Base-by-base conservation (phyloP, 2,888 invertebrate species). In the Sarcophaga carnaria region DNA sequence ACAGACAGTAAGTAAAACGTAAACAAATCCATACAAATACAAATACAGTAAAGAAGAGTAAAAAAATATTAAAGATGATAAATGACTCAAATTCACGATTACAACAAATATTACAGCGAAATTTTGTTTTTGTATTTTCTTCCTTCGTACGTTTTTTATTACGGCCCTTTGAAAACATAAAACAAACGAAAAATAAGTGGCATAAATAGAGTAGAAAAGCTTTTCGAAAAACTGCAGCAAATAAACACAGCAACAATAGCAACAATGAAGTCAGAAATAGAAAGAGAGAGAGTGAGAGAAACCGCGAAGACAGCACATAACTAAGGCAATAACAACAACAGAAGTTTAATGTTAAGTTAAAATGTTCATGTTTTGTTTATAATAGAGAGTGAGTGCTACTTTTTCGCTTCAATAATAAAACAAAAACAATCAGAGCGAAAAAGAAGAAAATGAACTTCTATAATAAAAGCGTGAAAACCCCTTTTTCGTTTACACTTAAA, bases 311-410 rank as follows among this genome's bases (percentile, higher is more conserved):
- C 37, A 5, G 5, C 37, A 1, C 37, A 37, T 37, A 37, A 37
- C 37, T 37, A 37, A 37, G 37, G 6, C 37, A 37, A 37, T 37
- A 37, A 37, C 37, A 37, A 37, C 5, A 37, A 6, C 37, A 37
- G 6, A 5, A 37, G 6, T 6, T 27, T 27, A 27, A 27, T 27
- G 27, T 45, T 47, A 74, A 63, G 67, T 59, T 63, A 59, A 77
- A 72, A 64, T 75, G 59, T 80, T 84, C 80, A 86, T 82, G 75
- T 82, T 82, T 79, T 71, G 70, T 59, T 71, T 66, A 79, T 86
- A 84, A 84, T 80, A 37, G 37, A 37, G 37, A 37, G 6, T 75
- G 80, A 84, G 81, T 79, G 78, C 72, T 60, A 62, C 60, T 78
- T 77, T 72, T 71, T 47, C 77, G 45, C 71, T 82, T 76, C 64